phyloP scores from a whole-genome alignment of 2,113 vertebrate species.

The Sturnira hondurensis region DNA sequence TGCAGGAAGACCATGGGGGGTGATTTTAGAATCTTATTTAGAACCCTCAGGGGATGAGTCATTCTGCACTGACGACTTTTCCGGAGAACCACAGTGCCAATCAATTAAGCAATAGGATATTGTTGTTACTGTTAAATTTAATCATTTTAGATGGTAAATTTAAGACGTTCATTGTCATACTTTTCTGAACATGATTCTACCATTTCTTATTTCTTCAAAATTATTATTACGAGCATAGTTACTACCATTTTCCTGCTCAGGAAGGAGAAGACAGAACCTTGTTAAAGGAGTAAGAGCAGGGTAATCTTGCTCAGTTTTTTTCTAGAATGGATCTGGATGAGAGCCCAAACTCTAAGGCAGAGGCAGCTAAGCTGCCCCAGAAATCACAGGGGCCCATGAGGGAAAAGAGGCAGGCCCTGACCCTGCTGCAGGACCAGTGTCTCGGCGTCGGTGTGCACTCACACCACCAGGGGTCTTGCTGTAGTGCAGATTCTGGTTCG shows the following conservation, averaged over 20 bases:
- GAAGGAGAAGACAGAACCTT: neutral
- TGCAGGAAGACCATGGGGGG: conserved; percentile 70
- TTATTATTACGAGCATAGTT: neutral
- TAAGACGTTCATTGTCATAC: neutral
- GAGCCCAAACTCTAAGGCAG: neutral
- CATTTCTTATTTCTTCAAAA: neutral
- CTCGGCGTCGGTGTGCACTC: neutral
- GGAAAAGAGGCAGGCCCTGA: neutral
- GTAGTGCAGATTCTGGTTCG: neutral
- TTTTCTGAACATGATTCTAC: neutral
- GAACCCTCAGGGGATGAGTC: conserved; percentile 66
- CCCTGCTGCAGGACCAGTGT: no score
- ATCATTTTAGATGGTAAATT: neutral
- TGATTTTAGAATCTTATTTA: conserved; percentile 63
- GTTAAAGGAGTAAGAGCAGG: neutral
- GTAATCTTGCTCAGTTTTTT: neutral
- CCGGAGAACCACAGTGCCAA: conserved; percentile 54
- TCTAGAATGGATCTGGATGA: neutral
- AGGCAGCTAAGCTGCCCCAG: neutral
- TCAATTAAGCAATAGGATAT: conserved; percentile 64
- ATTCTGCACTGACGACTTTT: conserved; percentile 62
- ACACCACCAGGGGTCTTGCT: neutral
- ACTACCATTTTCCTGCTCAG: neutral
- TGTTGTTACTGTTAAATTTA: conserved; percentile 57
- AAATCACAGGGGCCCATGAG: neutral